Base-by-base conservation (phyloP, 2,797 vertebrate species). In the Parauchenoglanis punctatus region DNA sequence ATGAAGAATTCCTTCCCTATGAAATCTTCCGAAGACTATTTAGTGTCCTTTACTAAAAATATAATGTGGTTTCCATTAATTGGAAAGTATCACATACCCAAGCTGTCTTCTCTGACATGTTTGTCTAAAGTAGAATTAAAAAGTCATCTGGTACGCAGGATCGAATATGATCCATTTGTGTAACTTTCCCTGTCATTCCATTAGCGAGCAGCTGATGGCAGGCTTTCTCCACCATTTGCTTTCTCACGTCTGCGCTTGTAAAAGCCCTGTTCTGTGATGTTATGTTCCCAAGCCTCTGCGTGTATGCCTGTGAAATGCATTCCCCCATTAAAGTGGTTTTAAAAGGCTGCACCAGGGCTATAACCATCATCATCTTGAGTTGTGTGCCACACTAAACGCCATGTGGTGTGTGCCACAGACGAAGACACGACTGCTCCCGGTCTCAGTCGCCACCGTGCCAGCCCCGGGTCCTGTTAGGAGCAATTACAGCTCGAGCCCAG, bases 351-450 rank as follows among this genome's bases (percentile, higher is more conserved):
- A 93, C 94, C 92, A 95, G 92, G 91, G 93, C 95, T 95, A 94
- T 95, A 96, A 96, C 94, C 94, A 96, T 96, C 95, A 95, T 95
- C 94, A 94, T 92, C 93, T 92, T 89, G 86, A 94, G 94, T 93
- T 94, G 93, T 87, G 92, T 94, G 94, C 95, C 94, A 95, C 94
- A 95, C 94, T 95, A 93, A 94, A 94, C 93, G 94, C 94, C 94
- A 94, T 95, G 95, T 95, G 95, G 95, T 92, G 93, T 91, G 91
- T 92, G 93, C 94, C 94, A 90, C 94, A 96, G 95, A 96, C 95
- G 95, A 95, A 96, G 93, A 92, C 93, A 93, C 89, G 91, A 86
- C 80, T 92, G 94, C 93, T 94, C 91, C 92, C 93, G 91, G 91
- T 91, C 87, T 91, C 91, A 90, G 93, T 93, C 93, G 93, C 94